These are phyloP conservation scores for Cervus canadensis DNA, from an alignment of 2,113 vertebrate genomes.

Conservation along the genomic window DNA sequence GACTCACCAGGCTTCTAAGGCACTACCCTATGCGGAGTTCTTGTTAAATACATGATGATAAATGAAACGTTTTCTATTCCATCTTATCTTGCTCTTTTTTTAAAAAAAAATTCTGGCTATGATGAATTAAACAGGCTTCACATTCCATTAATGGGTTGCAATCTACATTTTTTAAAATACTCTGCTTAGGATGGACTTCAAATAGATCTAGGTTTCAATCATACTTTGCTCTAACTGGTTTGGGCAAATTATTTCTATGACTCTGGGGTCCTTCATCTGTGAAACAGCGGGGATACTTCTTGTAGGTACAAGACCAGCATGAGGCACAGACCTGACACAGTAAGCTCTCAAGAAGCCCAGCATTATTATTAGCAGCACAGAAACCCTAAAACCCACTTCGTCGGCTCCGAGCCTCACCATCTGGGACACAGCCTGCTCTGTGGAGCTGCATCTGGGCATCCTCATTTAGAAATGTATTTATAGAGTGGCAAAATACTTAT, in stretches of 20 bases:
- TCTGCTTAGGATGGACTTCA: not conserved
- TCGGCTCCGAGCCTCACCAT: not conserved
- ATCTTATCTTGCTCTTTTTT: not conserved
- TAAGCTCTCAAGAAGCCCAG: not conserved
- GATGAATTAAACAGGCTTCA: not conserved
- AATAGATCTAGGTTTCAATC: not conserved
- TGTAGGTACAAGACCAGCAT: fast-evolving
- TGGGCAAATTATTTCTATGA: not conserved
- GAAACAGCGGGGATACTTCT: not conserved
- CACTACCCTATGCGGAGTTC: not conserved
- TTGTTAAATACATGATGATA: not conserved
- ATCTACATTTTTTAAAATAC: not conserved
- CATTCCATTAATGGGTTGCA: not conserved
- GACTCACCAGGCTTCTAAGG: fast-evolving
- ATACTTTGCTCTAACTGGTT: not conserved
- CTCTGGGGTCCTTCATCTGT: not conserved
- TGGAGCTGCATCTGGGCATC: not conserved
- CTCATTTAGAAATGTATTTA: not conserved
- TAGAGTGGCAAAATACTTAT: not conserved
- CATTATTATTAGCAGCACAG: not conserved
- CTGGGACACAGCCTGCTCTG: not conserved
- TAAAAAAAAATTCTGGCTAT: not conserved
- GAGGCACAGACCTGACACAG: not conserved
- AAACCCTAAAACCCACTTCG: fast-evolving
- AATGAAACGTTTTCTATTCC: not conserved